Conservation (phyloP, 2,888 invertebrate genomes). For the Teleiodes luculella region DNA sequence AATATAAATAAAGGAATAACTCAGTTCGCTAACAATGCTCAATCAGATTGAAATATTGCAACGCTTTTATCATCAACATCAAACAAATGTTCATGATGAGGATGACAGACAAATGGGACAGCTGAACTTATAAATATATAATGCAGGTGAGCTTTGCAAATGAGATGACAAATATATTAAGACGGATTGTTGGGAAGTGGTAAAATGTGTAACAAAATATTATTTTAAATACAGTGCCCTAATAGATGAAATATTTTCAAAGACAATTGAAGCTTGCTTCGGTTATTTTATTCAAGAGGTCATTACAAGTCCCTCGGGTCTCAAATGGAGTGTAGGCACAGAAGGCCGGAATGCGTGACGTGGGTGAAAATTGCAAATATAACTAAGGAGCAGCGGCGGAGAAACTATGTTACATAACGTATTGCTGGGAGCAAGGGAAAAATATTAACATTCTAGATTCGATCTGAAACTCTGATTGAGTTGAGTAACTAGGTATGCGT, state of each 20-base stretch:
- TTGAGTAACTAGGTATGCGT: too few species aligned
- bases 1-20: constrained; percentile 1
- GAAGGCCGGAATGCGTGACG: constrained; percentile 36
- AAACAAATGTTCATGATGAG: not conserved
- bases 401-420: not conserved
- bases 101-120: constrained; percentile 1
- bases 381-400: not conserved
- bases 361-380: constrained; percentile 29
- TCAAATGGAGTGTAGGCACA: constrained; percentile 40
- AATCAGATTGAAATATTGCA: not conserved
- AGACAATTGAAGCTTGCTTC: constrained; percentile 9
- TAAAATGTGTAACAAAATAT: not conserved
- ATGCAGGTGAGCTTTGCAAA: not conserved
- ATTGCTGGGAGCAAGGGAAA: too few species aligned
- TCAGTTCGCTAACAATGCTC: constrained; percentile 5
- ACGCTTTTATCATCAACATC: not conserved
- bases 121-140: not conserved
- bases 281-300: constrained; percentile 41
- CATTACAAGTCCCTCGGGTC: constrained; percentile 33
- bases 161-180: constrained; percentile 3
- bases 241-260: not conserved
- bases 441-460: too few species aligned
- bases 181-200: not conserved
- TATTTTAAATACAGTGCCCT: not conserved
- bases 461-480: too few species aligned